Conservation (phyloP, 2,888 invertebrate genomes). For the Epinotia bilunana region DNA sequence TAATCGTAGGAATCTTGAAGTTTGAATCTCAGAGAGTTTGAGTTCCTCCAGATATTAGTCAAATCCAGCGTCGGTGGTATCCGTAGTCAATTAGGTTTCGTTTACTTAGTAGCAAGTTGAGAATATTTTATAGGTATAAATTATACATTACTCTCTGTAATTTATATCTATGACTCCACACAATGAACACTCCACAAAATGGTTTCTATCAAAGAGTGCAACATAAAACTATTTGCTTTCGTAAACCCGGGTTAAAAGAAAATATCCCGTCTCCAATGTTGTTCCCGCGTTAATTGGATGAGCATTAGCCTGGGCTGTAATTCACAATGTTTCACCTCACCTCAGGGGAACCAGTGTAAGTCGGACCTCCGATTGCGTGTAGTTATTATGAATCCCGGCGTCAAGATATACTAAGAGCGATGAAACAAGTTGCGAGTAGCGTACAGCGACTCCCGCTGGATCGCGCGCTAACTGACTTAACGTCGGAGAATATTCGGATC, state of each 20-base stretch:
- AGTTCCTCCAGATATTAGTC: too few species aligned
- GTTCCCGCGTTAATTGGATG: slow-evolving; percentile 31
- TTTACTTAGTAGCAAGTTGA: too few species aligned
- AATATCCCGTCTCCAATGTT: neutral
- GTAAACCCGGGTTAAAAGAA: slow-evolving; percentile 1
- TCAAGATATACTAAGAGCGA: neutral
- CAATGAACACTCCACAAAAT: neutral
- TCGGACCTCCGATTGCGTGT: neutral
- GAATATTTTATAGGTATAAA: too few species aligned
- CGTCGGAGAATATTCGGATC: slow-evolving; percentile 17
- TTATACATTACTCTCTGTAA: too few species aligned
- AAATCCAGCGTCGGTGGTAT: too few species aligned
- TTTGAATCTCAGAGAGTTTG: too few species aligned
- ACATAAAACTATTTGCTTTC: slow-evolving; percentile 7
- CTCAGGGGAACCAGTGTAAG: neutral
- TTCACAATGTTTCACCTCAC: neutral
- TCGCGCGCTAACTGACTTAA: slow-evolving; percentile 23
- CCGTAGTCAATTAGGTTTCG: too few species aligned
- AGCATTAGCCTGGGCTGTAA: slow-evolving; percentile 16
- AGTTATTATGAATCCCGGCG: neutral
- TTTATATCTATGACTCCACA: too few species aligned
- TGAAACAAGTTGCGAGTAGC: neutral
- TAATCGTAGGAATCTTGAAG: too few species aligned
- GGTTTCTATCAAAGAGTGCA: neutral
- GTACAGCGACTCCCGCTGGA: neutral